Evolutionary conservation across 2,888 invertebrate species (phyloP).

Genomic region (Tachina fera): DNA sequence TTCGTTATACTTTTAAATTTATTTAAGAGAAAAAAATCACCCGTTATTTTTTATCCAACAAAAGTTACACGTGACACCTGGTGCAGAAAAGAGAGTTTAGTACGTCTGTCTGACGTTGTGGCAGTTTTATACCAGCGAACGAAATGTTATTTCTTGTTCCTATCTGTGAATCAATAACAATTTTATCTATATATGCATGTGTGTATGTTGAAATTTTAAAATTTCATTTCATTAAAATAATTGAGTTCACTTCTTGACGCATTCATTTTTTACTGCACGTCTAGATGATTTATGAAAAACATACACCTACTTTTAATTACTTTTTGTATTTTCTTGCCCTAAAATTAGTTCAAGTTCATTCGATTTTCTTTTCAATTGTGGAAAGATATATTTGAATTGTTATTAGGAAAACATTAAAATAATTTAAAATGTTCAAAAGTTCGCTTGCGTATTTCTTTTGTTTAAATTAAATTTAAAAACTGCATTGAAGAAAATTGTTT

Average conservation of each 20-base stretch:
- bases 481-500: too few relatives aligned
- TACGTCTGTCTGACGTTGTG: neutral
- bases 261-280: too few relatives aligned
- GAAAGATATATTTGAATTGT: conserved; percentile 4
- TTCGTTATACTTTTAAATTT: too few relatives aligned
- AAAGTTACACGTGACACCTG: conserved; percentile 32
- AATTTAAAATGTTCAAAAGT: too few relatives aligned
- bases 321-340: conserved; percentile 1
- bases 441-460: too few relatives aligned
- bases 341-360: conserved; percentile 17
- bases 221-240: too few relatives aligned
- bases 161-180: conserved; percentile 1
- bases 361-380: neutral
- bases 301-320: conserved; percentile 40
- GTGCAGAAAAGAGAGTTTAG: neutral
- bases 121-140: conserved; percentile 7
- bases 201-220: too few relatives aligned
- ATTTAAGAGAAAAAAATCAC: conserved; percentile 1
- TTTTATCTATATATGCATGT: too few relatives aligned
- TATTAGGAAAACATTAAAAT: neutral
- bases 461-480: too few relatives aligned
- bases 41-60: neutral
- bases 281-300: too few relatives aligned
- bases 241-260: too few relatives aligned
- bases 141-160: conserved; percentile 6